Percentiles rank a stretch among this genome's conserved stretches.
Evolutionary conservation across 2,113 vertebrate species (phyloP).

Genomic region (Nestor notabilis): DNA sequence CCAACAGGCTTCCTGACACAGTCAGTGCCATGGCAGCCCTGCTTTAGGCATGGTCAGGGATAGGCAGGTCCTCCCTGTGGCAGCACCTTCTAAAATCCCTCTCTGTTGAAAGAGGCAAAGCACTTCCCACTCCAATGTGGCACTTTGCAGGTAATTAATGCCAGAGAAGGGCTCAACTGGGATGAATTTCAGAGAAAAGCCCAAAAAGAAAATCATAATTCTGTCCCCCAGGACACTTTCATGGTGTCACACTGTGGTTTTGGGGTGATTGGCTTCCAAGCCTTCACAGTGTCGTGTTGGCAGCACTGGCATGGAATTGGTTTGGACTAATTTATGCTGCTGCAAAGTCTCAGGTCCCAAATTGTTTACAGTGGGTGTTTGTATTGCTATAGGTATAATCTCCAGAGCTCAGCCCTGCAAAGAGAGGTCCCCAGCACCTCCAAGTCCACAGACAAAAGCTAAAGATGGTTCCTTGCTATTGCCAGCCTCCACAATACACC

Average conservation of each 20-base stretch:
- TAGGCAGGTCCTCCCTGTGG: accelerated
- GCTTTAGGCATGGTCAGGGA: no score
- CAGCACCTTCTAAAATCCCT: neutral
- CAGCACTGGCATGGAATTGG: accelerated
- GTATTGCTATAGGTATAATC: neutral
- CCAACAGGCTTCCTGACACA: neutral
- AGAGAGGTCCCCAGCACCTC: neutral
- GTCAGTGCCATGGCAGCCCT: no score
- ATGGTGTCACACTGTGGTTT: neutral
- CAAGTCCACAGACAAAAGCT: neutral
- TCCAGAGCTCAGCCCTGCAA: neutral
- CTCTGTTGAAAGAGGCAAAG: neutral
- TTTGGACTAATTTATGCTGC: neutral
- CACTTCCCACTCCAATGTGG: neutral
- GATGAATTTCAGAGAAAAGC: neutral
- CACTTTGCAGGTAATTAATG: neutral
- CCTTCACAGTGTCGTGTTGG: neutral
- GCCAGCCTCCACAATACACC: neutral
- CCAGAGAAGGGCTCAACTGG: accelerated
- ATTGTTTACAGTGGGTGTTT: neutral
- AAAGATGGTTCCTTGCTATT: neutral
- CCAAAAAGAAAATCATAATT: neutral
- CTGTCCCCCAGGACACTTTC: neutral
- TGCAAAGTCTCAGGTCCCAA: neutral
- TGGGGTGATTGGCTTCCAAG: neutral